phyloP scores from a whole-genome alignment of 2,888 invertebrate genomes.

The Liopterus haemorrhoidalis region DNA sequence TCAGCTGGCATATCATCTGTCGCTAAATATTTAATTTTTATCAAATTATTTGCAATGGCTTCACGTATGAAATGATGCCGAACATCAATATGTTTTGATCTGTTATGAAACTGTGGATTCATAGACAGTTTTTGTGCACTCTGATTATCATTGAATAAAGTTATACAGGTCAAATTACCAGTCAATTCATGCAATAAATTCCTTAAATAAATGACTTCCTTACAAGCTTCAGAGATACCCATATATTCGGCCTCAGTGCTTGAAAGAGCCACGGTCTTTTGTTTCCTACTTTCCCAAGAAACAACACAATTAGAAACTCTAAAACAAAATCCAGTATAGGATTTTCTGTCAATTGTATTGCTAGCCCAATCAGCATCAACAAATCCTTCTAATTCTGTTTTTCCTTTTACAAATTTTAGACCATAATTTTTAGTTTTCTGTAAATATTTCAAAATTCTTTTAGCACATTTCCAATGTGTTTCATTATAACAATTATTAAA shows the following conservation, averaged over 20 bases:
- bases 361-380: slow-evolving; percentile 32
- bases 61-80: no score
- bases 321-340: slow-evolving; percentile 37
- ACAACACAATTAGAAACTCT: slow-evolving; percentile 27
- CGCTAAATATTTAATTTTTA: no score
- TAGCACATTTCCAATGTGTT: slow-evolving; percentile 26
- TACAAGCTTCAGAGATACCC: slow-evolving; percentile 30
- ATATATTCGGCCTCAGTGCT: slow-evolving; percentile 36
- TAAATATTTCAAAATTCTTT: slow-evolving; percentile 26
- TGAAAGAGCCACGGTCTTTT: slow-evolving; percentile 33
- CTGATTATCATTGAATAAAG: no score
- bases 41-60: no score
- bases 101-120: no score
- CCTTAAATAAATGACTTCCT: no score
- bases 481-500: slow-evolving; percentile 27
- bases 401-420: slow-evolving; percentile 22
- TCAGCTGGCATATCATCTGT: no score
- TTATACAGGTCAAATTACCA: no score
- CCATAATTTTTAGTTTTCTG: slow-evolving; percentile 22
- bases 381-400: slow-evolving; percentile 25
- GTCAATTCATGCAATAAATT: no score
- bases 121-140: no score
- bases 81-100: no score
- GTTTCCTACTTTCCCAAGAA: slow-evolving; percentile 36
- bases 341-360: slow-evolving; percentile 38